Conservation (phyloP, 2,888 invertebrate genomes). For the Sclerodermus sp. region DNA sequence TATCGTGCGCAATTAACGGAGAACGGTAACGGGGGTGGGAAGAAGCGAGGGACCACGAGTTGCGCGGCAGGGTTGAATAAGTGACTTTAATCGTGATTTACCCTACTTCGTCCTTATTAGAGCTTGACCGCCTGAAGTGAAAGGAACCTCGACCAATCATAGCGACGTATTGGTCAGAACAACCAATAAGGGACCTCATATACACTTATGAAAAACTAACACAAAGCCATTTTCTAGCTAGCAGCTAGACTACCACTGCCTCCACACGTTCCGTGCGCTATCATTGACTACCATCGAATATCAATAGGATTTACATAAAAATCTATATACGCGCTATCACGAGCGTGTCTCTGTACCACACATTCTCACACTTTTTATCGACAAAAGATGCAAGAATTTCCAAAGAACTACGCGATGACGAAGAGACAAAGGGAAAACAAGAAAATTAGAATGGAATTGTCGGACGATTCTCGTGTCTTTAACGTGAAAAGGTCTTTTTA, state of each 20-base stretch:
- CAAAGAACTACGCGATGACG: slow-evolving; percentile 16
- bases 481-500: too few relatives aligned
- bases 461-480: too few relatives aligned
- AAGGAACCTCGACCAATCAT: slow-evolving; percentile 22
- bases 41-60: slow-evolving; percentile 8
- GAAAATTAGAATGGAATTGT: too few relatives aligned
- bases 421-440: background rate
- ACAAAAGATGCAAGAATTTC: too few relatives aligned
- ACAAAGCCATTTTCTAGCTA: too few relatives aligned
- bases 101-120: slow-evolving; percentile 22
- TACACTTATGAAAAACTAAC: background rate
- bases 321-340: slow-evolving; percentile 47
- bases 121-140: slow-evolving; percentile 7
- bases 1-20: slow-evolving; percentile 20
- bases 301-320: slow-evolving; percentile 57
- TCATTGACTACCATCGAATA: slow-evolving; percentile 48
- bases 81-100: slow-evolving; percentile 33
- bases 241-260: slow-evolving; percentile 25
- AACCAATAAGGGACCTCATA: slow-evolving; percentile 15
- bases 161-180: slow-evolving; percentile 22
- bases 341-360: slow-evolving; percentile 20
- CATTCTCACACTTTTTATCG: slow-evolving; percentile 13
- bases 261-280: slow-evolving; percentile 43
- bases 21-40: background rate
- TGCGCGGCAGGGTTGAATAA: slow-evolving; percentile 18